phyloP scores from a whole-genome alignment of 2,888 invertebrate species.

The Lasioglossum villosulum region DNA sequence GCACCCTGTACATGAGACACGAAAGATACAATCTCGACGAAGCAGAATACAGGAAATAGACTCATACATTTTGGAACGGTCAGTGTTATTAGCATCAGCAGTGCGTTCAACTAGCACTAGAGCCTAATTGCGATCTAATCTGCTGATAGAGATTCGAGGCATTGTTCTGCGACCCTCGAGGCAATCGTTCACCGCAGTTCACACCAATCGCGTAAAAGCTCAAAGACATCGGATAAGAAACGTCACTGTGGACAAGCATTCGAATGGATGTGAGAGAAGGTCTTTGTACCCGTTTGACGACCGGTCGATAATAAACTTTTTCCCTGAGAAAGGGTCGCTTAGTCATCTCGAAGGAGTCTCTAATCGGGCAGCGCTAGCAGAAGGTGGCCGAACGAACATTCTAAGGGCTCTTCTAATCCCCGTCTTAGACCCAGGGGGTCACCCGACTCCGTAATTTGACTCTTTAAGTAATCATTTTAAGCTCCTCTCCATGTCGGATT shows the following conservation, averaged over 20 bases:
- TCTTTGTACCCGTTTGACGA: conserved; percentile 47
- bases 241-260: conserved; percentile 12
- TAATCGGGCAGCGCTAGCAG: conserved; percentile 22
- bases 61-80: background rate
- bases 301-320: conserved; percentile 65
- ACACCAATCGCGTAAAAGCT: conserved; percentile 58
- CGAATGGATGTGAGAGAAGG: conserved; percentile 16
- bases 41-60: background rate
- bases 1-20: background rate
- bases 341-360: conserved; percentile 54
- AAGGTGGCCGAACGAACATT: conserved; percentile 51
- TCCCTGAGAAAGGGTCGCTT: conserved; percentile 53
- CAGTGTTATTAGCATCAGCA: conserved; percentile 10
- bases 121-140: conserved; percentile 59
- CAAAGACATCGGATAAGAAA: conserved; percentile 39
- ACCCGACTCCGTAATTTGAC: conserved; percentile 54
- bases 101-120: conserved; percentile 27
- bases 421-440: conserved; percentile 20
- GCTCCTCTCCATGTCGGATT: conserved; percentile 8
- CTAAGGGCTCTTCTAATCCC: conserved; percentile 69
- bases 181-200: conserved; percentile 18
- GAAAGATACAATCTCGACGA: background rate
- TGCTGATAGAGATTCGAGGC: conserved; percentile 54
- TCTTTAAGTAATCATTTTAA: conserved; percentile 58
- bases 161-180: conserved; percentile 23